Base-by-base conservation (phyloP, 2,888 invertebrate genomes). In the Andrena fulva region DNA sequence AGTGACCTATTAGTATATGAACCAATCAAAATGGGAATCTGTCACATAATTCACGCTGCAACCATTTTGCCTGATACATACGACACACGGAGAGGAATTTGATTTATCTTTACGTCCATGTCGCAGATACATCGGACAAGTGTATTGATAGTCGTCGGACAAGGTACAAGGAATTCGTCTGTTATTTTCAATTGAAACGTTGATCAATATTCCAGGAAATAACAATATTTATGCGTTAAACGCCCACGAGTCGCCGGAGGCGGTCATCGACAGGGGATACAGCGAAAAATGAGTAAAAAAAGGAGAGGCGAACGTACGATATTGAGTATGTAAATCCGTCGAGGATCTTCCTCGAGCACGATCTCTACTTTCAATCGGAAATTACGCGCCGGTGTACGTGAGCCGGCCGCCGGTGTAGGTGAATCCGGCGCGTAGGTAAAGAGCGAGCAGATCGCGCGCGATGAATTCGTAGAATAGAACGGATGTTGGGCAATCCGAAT, bases 401-500 rank as follows among this genome's bases (percentile, higher is more conserved):
- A 52, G 6, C 33, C 76, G 75, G 16, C 29, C 24, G 35, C 56
- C 42, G 48, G 67, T 67, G 64, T 67, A 52, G 52, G 67, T 70
- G 80, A 80, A 77, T 75, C 66, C 4, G 27, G 8, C 63, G 78
- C 67, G 74, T 82, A 72, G 78, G 78, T 67, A 71, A 84, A 60
- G 67, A 67, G 59, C 12, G 24, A 12, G 74, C 29, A 64, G 54
- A 29, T 73, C 56, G 69, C 54, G 75, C 71, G 12, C 62, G 76
- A 77, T 77, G 87, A 90, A 88, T 89, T 87, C 84, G 35, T 81
- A 82, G 80, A 85, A 75, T 73, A 80, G 90, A 89, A 85, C 92
- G 92, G 91, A 92, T 92, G 92, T 92, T 90, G 89, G 82, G 90
- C 91, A 91, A 91, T 85, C 84, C 86, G 89, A 91, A 89, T 85